These are phyloP conservation scores for Lottia scabra DNA, from an alignment of 2,888 invertebrate genomes.

Conservation along the genomic window DNA sequence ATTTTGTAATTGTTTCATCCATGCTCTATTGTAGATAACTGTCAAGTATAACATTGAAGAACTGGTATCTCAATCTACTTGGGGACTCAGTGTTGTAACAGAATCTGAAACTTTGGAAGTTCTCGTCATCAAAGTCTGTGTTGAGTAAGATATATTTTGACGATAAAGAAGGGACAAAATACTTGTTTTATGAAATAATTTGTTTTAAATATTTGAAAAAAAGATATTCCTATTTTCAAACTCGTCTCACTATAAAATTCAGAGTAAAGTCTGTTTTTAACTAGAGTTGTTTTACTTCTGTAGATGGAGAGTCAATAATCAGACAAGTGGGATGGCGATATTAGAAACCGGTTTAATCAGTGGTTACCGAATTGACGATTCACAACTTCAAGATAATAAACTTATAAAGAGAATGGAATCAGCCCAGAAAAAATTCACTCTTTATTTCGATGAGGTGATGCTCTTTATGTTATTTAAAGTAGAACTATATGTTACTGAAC, in stretches of 20 bases:
- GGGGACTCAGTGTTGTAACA: not conserved
- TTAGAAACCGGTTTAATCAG: constrained; percentile 65
- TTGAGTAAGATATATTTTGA: not conserved
- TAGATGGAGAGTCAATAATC: constrained; percentile 49
- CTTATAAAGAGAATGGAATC: constrained; percentile 67
- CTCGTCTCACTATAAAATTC: no score
- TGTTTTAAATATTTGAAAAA: no score
- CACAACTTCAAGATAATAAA: constrained; percentile 45
- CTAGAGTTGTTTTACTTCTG: not conserved
- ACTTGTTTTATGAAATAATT: no score
- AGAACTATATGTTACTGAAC: no score
- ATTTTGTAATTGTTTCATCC: no score
- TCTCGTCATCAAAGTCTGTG: not conserved
- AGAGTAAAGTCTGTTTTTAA: no score
- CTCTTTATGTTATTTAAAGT: no score
- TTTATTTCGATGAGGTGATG: constrained; percentile 70
- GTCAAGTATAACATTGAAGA: not conserved
- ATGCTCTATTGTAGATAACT: not conserved
- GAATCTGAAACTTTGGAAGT: not conserved
- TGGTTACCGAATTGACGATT: constrained; percentile 61
- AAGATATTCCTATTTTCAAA: no score
- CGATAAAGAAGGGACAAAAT: no score
- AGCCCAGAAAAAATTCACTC: constrained; percentile 66
- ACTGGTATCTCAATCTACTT: not conserved
- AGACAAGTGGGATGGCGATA: constrained; percentile 68